Evolutionary conservation across 35 echinoderm and acorn worm genomes (phyloP).

Genomic region (Apostichopus californicus): DNA sequence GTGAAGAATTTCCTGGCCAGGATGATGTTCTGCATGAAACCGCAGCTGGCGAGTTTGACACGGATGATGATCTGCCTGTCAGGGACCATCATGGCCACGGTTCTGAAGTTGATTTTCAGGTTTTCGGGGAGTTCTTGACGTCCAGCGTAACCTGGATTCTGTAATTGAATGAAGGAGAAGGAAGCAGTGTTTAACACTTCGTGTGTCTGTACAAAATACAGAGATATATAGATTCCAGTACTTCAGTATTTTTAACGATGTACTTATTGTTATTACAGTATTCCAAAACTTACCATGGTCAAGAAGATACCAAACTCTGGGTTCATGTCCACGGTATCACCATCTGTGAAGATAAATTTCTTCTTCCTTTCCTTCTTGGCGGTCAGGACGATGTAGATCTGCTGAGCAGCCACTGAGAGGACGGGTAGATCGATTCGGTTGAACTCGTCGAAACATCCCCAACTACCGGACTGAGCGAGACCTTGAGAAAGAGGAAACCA

Average conservation of each 20-base stretch:
- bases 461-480: slow-evolving; percentile 97
- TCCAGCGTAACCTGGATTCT: slow-evolving; percentile 98
- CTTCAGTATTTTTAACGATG: no score
- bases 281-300: slow-evolving; percentile 75
- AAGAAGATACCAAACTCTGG: slow-evolving; percentile 99
- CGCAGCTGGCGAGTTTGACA: slow-evolving; percentile 96
- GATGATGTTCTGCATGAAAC: slow-evolving; percentile 97
- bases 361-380: slow-evolving; percentile 99
- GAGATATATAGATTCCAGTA: no score
- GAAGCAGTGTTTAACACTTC: no score
- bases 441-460: slow-evolving; percentile 99
- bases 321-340: slow-evolving; percentile 88
- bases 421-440: slow-evolving; percentile 97
- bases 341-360: slow-evolving; percentile 93
- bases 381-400: slow-evolving; percentile 93
- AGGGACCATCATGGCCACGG: slow-evolving; percentile 99
- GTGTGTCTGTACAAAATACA: no score
- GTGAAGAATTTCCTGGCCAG: slow-evolving; percentile 95
- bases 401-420: slow-evolving; percentile 94
- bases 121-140: slow-evolving; percentile 96
- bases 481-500: slow-evolving; percentile 29
- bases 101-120: slow-evolving; percentile 97
- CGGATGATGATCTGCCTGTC: slow-evolving; percentile 98
- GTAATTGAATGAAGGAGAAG: not conserved
- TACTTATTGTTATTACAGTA: no score